Conservation (phyloP, 2,888 invertebrate species). For the Theretra japonica region DNA sequence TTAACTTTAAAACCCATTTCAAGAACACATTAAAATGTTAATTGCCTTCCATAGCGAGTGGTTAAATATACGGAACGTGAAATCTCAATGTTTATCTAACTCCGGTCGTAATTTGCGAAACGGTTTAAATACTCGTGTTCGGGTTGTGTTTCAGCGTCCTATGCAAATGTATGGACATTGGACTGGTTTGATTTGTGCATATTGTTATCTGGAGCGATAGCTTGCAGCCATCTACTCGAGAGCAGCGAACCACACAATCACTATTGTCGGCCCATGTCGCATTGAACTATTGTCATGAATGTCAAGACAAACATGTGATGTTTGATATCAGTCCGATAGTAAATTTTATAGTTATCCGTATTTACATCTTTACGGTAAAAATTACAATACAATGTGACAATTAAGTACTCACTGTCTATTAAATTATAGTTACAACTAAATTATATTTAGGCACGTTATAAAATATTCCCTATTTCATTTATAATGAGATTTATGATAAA, state of each 20-base stretch:
- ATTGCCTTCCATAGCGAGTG: background rate
- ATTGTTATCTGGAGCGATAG: slow-evolving; percentile 2
- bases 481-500: no score
- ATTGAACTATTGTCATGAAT: background rate
- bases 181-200: background rate
- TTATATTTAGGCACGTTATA: no score
- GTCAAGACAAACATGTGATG: no score
- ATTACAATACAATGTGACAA: no score
- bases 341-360: no score
- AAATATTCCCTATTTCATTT: no score
- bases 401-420: no score
- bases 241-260: background rate
- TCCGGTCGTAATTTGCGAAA: slow-evolving; percentile 7
- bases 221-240: background rate
- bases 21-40: background rate
- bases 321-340: no score
- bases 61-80: background rate
- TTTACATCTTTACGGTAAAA: no score
- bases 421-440: no score
- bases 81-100: slow-evolving; percentile 6
- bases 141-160: slow-evolving; percentile 1
- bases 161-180: slow-evolving; percentile 6
- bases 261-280: background rate
- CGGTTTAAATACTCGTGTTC: background rate
- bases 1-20: background rate